Conservation (phyloP, 2,888 invertebrate genomes). For the Nymphalis urticae region DNA sequence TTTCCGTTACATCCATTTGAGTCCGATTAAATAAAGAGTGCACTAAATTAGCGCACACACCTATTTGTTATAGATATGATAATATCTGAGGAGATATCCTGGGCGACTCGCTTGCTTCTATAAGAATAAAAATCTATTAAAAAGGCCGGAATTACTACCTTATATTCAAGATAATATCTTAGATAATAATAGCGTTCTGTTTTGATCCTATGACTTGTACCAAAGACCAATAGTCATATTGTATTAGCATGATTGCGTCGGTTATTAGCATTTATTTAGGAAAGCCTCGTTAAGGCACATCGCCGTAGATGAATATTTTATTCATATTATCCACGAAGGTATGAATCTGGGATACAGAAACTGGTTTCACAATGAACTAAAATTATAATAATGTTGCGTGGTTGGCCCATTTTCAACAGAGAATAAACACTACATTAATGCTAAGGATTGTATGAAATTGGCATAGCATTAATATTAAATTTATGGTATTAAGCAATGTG, state of each 20-base stretch:
- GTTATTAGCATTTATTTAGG: constrained; percentile 75
- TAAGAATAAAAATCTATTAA: too few relatives aligned
- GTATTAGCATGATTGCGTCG: constrained; percentile 71
- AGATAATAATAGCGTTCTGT: too few relatives aligned
- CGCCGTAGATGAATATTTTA: constrained; percentile 62
- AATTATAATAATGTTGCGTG: constrained; percentile 22
- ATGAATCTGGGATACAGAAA: constrained; percentile 26
- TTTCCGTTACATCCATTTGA: too few relatives aligned
- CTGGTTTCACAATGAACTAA: constrained; percentile 24
- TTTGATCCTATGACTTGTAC: constrained; percentile 43
- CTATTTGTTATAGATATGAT: too few relatives aligned
- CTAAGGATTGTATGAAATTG: constrained; percentile 2
- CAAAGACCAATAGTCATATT: constrained; percentile 55
- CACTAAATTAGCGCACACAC: too few relatives aligned
- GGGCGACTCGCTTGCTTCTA: too few relatives aligned
- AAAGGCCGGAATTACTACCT: too few relatives aligned
- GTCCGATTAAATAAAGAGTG: too few relatives aligned
- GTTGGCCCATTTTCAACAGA: constrained; percentile 14
- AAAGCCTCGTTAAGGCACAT: constrained; percentile 59
- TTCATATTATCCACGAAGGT: constrained; percentile 41
- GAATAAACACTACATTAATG: constrained; percentile 11
- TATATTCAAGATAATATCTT: too few relatives aligned
- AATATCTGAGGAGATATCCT: too few relatives aligned
- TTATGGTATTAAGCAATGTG: too few relatives aligned
- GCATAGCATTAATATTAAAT: background rate